Evolutionary conservation across 2,797 vertebrate genomes (phyloP).

Genomic region (Galago senegalensis): DNA sequence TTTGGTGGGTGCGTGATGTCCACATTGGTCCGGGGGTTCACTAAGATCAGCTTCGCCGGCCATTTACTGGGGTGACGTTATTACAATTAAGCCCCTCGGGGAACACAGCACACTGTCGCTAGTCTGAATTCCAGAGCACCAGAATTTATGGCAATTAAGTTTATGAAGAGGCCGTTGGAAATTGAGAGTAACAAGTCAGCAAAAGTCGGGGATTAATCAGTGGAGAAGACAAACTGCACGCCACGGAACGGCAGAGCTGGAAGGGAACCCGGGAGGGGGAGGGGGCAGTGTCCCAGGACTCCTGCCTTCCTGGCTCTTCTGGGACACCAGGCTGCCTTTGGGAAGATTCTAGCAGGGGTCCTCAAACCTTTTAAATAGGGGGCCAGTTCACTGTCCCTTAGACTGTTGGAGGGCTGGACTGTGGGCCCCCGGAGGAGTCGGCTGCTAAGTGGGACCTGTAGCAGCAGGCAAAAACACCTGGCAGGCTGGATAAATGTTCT

Average conservation of each 20-base stretch:
- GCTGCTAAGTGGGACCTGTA: no score
- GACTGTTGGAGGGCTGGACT: no score
- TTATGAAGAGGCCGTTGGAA: background rate
- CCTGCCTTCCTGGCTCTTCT: background rate
- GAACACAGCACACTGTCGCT: no score
- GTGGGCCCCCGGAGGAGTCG: no score
- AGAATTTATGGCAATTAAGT: background rate
- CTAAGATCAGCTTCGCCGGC: background rate
- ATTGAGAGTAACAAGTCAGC: background rate
- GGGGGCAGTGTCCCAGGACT: no score
- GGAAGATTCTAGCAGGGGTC: background rate
- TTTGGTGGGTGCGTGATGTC: accelerated
- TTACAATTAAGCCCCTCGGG: background rate
- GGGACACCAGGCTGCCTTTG: background rate
- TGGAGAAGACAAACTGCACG: background rate
- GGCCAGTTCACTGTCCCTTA: no score
- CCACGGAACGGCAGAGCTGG: background rate
- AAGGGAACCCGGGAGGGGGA: accelerated
- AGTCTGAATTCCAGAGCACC: background rate
- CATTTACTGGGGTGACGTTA: background rate
- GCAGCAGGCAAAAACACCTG: no score
- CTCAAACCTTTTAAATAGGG: no score
- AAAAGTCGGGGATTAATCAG: background rate
- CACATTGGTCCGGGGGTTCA: accelerated
- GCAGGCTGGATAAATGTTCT: no score